phyloP scores from a whole-genome alignment of 2,888 invertebrate species.

The Melinopterus prodromus region DNA sequence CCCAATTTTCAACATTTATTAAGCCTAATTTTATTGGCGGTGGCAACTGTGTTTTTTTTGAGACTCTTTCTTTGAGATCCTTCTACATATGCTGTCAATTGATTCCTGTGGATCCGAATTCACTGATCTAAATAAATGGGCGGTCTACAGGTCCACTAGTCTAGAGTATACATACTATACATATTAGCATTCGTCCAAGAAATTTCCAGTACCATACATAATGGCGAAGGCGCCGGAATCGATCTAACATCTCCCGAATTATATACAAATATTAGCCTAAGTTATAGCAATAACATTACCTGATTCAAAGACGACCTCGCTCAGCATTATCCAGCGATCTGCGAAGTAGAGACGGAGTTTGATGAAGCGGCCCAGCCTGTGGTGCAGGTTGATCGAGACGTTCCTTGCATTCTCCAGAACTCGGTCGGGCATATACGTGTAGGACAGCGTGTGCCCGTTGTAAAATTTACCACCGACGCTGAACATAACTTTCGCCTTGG shows the following conservation, averaged over 20 bases:
- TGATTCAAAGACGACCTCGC: constrained; percentile 72
- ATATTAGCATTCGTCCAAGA: not conserved
- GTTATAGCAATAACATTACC: constrained; percentile 53
- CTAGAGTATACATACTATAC: not conserved
- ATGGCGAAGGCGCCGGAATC: not conserved
- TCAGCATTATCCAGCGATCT: constrained; percentile 75
- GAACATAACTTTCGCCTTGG: constrained; percentile 72
- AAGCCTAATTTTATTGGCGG: too few species aligned
- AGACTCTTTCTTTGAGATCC: too few species aligned
- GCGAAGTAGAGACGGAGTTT: constrained; percentile 72
- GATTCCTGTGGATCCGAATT: too few species aligned
- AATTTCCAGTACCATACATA: not conserved
- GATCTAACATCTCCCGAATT: not conserved
- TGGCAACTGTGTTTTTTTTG: too few species aligned
- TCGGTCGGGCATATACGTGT: constrained; percentile 68
- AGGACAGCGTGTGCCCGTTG: constrained; percentile 65
- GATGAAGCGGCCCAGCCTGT: constrained; percentile 69
- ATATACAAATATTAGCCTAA: not conserved
- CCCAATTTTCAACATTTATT: too few species aligned
- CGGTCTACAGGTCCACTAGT: too few species aligned
- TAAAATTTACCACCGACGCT: constrained; percentile 67
- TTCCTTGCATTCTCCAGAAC: constrained; percentile 72
- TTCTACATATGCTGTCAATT: too few species aligned
- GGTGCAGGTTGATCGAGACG: constrained; percentile 72
- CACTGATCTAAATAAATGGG: too few species aligned